Base-by-base conservation (phyloP, 2,888 invertebrate species). In the Germaria angustata region DNA sequence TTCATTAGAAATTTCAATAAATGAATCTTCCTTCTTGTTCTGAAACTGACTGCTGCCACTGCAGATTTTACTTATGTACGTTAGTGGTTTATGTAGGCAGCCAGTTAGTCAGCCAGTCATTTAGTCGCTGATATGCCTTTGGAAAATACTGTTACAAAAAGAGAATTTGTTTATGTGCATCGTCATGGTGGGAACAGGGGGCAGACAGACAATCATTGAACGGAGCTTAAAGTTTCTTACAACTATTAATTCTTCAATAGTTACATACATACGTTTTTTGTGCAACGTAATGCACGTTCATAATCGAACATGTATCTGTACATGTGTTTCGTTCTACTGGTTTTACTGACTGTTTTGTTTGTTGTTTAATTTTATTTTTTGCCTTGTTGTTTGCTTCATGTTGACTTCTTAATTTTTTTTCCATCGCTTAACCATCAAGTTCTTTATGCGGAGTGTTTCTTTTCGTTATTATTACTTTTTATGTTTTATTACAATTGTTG, bases 251-350 rank as follows among this genome's bases (percentile, higher is more conserved):
- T 77, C 44, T 44, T 63, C 24, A 32, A 51, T 53, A 63, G 22
- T 15, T 63, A 73, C 34, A 28, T n/a, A n/a, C n/a, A 6, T 28
- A 28, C 28, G 28, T 5, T 6, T 44, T 46, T 71, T 69, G 17
- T 36, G 13, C 28, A 22, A 32, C 24, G 7, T 57, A 51, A 32
- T 51, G 59, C 57, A 68, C 49, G 68, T 77, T 28, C 28, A 7
- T 7, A 36, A 24, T 22, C 24, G 20, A 17, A 44, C 41, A 44
- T 55, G 51, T 61, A 53, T 44, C 39, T 55, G 41, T 51, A 57
- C 55, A 57, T 57, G 34, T 55, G 28, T 34, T 34, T 71, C 72
- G 22, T 55, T 66, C 36, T 68, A 79, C 73, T 76, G 69, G 79
- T 79, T 71, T 75, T 68, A 39, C 68, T 51, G 63, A 65, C 57